phyloP scores from a whole-genome alignment of 2,113 vertebrate genomes.

The Actinemys pallida region DNA sequence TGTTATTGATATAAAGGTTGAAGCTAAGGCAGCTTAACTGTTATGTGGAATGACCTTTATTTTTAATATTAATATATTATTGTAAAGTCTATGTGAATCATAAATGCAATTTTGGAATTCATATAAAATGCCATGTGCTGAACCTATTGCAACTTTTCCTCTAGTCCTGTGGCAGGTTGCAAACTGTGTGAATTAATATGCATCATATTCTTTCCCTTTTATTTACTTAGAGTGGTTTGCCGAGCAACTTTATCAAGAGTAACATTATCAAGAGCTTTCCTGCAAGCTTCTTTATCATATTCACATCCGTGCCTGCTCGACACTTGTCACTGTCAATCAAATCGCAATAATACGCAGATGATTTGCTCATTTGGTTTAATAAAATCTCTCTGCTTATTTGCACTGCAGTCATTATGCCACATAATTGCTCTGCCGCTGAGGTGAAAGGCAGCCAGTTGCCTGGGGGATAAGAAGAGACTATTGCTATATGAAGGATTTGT shows the following conservation, averaged over 20 bases:
- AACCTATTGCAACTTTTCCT: conserved; percentile 78
- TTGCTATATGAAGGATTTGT: conserved; percentile 93
- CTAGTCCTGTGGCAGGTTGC: conserved; percentile 71
- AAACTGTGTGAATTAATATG: conserved; percentile 94
- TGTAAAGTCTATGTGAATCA: conserved; percentile 91
- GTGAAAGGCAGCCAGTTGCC: conserved; percentile 94
- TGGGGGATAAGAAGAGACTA: conserved; percentile 95
- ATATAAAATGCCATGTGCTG: conserved; percentile 90
- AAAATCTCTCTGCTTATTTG: conserved; percentile 99
- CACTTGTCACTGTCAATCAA: conserved; percentile 99
- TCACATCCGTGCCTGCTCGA: conserved; percentile 89
- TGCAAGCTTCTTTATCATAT: conserved; percentile 93
- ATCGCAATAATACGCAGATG: conserved; percentile 96
- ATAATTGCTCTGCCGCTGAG: conserved; percentile 94
- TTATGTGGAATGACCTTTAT: conserved; percentile 94
- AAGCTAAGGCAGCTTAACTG: conserved; percentile 95
- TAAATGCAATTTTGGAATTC: conserved; percentile 93
- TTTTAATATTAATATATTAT: conserved; percentile 98
- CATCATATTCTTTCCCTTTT: conserved; percentile 82
- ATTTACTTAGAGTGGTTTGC: conserved; percentile 92
- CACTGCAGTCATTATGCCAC: conserved; percentile 97
- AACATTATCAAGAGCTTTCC: conserved; percentile 98
- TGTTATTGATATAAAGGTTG: conserved; percentile 92
- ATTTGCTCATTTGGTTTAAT: conserved; percentile 99
- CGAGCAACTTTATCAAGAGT: conserved; percentile 95